Evolutionary conservation across 2,113 vertebrate genomes (phyloP), one percentile per base, ranked within the genome.

Genomic region (Platichthys flesus): DNA sequence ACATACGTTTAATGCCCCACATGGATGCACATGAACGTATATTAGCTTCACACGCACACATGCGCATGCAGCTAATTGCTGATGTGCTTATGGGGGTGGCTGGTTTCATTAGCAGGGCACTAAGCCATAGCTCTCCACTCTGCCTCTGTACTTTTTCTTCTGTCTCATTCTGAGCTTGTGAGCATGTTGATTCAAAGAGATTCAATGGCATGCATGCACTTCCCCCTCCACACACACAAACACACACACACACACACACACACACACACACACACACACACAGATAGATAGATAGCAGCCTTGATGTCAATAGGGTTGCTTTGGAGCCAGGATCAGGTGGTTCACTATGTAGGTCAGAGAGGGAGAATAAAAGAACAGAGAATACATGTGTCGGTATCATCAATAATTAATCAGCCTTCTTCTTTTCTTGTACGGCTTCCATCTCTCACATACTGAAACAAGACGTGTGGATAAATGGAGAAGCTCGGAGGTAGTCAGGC

Each of bases 261-360:
- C 47, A 13, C 51, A 51, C 20, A 52, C 57, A 20, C 14, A 16
- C 16, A 28, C 47, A 55, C 55, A 76, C 42, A 76, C 16, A 5
- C 60, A 31, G 31, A 31, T 31, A 71, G 23, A 58, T 42, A 73
- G 28, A 42, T 20, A 35, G 51, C 12, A 3, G 60, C 63, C 68
- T 65, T 12, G 37, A 62, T 81, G 83, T 82, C 84, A 77, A 23
- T 61, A 62, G 78, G 78, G 83, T 85, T 87, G 86, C 74, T 84
- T 71, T 72, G 73, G 58, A 87, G 85, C 40, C 69, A 55, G 74
- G 86, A 81, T 90, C 87, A 89, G 82, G 76, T 85, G 82, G 60
- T 85, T 81, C 56, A 63, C 73, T 85, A 90, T 90, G 81, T 88
- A 85, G 89, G 90, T 85, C 87, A 92, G 74, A 90, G 79, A 81